Conservation (phyloP, 2,888 invertebrate species). For the Nebria brevicollis region DNA sequence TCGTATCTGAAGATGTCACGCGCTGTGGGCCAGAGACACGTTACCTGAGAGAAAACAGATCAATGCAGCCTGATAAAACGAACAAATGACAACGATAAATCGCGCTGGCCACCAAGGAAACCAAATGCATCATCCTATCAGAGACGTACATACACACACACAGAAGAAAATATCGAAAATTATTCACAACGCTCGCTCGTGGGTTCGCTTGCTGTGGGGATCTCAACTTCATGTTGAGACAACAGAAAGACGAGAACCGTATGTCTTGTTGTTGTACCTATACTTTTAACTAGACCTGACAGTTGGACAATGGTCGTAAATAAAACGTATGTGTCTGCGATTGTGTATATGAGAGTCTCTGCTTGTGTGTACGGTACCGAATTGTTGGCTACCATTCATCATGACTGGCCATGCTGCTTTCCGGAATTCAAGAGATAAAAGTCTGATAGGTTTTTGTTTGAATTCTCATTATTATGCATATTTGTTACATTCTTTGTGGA, state of each 20-base stretch:
- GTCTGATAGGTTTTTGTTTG: slow-evolving; percentile 32
- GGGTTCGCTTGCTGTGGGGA: neutral
- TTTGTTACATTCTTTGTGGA: slow-evolving; percentile 19
- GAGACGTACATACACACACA: slow-evolving; percentile 17
- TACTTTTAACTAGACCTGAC: slow-evolving; percentile 49
- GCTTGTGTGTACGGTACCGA: slow-evolving; percentile 35
- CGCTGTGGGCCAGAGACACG: slow-evolving; percentile 25
- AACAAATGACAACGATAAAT: slow-evolving; percentile 48
- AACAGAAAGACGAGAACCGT: slow-evolving; percentile 30
- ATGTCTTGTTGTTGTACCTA: slow-evolving; percentile 22
- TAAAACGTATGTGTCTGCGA: slow-evolving; percentile 42
- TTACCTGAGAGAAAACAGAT: slow-evolving; percentile 47
- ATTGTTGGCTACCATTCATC: slow-evolving; percentile 42
- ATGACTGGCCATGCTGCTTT: slow-evolving; percentile 28
- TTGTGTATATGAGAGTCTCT: neutral
- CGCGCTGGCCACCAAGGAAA: slow-evolving; percentile 44
- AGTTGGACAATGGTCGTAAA: slow-evolving; percentile 51
- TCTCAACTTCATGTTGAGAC: neutral
- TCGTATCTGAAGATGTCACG: slow-evolving; percentile 36
- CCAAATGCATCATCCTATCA: slow-evolving; percentile 47
- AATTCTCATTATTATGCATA: slow-evolving; percentile 42
- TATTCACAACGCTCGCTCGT: slow-evolving; percentile 11
- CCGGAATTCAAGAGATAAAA: slow-evolving; percentile 36
- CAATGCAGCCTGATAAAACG: slow-evolving; percentile 42
- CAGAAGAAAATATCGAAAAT: slow-evolving; percentile 42